phyloP scores from a whole-genome alignment of 2,797 vertebrate species.

The Eospalax fontanierii region DNA sequence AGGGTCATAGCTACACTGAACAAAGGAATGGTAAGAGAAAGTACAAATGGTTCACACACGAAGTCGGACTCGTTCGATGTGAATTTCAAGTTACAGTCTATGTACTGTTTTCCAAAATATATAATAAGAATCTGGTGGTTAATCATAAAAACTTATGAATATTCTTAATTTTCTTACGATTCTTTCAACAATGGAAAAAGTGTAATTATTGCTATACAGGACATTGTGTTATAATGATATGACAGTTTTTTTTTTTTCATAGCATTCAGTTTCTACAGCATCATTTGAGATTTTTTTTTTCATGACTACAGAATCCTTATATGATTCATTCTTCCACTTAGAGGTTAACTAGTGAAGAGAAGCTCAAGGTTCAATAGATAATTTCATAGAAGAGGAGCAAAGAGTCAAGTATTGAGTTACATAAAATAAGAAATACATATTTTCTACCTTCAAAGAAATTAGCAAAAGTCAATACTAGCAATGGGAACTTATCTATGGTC shows the following conservation, averaged over 20 bases:
- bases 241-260: not conserved
- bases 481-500: accelerated
- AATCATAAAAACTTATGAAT: not conserved
- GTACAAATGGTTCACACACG: too few species aligned
- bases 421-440: not conserved
- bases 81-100: not conserved
- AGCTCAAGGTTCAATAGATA: not conserved
- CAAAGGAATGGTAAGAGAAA: not conserved
- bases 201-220: accelerated
- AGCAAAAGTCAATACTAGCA: not conserved
- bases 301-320: not conserved
- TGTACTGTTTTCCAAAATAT: not conserved
- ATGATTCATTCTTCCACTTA: not conserved
- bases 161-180: not conserved
- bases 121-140: not conserved
- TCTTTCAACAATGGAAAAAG: not conserved
- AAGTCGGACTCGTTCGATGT: not conserved
- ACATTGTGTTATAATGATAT: too few species aligned
- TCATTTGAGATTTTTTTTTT: not conserved
- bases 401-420: not conserved
- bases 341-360: not conserved
- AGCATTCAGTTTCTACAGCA: not conserved
- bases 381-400: conserved; percentile 1
- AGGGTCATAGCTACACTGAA: not conserved
- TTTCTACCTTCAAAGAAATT: not conserved